Base-by-base conservation (phyloP, 2,888 invertebrate species). In the Leptopilina drosophilae region DNA sequence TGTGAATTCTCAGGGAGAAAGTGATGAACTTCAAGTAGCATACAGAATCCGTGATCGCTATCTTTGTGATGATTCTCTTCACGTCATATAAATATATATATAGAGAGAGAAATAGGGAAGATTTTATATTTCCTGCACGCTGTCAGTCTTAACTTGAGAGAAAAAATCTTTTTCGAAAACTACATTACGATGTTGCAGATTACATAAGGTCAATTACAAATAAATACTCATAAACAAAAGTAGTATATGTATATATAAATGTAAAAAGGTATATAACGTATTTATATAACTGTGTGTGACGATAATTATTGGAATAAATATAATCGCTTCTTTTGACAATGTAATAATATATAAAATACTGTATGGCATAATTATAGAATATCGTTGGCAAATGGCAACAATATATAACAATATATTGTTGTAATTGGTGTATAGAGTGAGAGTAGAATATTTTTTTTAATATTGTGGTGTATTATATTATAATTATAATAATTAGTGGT, bases 1-100 rank as follows among this genome's bases (percentile, higher is more conserved):
- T 26, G 69, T 33, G 49, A 53, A 73, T 73, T 73, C 73, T 33
- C 9, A 9, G 9, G n/a, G 73, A 73, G 73, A 73, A 73, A 73
- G 73, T 73, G 56, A 53, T 56, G 73, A 73, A 33, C 73, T 73
- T 53, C 73, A 73, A 53, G 73, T 73, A 73, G 73, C 56, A 56
- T 56, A 5, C 53, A 33, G 56, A 73, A 33, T 73, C 33, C 53
- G 73, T 73, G 73, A 73, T 73, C 53, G 49, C 53, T 69, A 69
- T 66, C 66, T 66, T 66, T 66, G 66, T 53, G 69, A 69, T 69
- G 26, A 69, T 69, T 69, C 53, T 26, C 26, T 69, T 69, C 49
- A 69, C 20, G n/a, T 65, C 65, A 65, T 65, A 65, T 40, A 65
- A 8, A 42, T 42, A 42, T 42, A 42, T 42, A 42, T 7, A 3